A percentile compares a stretch with the other conserved stretches of the same genome.
Evolutionary conservation across 37 sponge, comb jelly and placozoan genomes (phyloP).

Genomic region (Cliona cf. orientalis): DNA sequence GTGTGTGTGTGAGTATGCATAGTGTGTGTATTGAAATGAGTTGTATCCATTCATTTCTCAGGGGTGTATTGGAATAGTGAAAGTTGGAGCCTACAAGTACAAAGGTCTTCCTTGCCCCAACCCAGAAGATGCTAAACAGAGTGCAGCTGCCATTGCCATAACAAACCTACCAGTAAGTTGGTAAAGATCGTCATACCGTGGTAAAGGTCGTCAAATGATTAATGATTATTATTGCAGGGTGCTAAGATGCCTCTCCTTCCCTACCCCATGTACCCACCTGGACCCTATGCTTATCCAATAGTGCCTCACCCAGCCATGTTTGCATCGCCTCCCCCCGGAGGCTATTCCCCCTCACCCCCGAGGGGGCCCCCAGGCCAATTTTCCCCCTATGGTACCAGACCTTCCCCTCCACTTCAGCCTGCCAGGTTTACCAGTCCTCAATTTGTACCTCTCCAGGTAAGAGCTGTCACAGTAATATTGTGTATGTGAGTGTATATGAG

Average conservation of each 20-base stretch:
- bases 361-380: background rate
- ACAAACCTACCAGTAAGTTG: background rate
- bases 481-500: background rate
- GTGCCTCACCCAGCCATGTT: too few species aligned
- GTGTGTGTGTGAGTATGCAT: too few species aligned
- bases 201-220: too few species aligned
- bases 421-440: background rate
- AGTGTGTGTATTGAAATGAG: too few species aligned
- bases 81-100: conserved; percentile 30
- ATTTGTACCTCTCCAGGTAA: conserved; percentile 32
- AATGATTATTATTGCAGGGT: too few species aligned
- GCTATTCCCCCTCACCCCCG: background rate
- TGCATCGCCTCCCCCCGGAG: background rate
- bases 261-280: background rate
- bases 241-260: background rate
- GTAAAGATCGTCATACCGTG: background rate
- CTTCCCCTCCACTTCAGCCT: background rate
- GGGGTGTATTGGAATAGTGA: conserved; percentile 34
- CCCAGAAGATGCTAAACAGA: conserved; percentile 12
- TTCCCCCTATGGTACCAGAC: background rate
- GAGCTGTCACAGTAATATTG: background rate
- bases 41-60: too few species aligned
- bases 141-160: conserved; percentile 48
- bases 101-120: conserved; percentile 2
- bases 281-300: background rate